A percentile compares a stretch with the other conserved stretches of the same genome.
Conservation (phyloP, 1,140 invertebrate species). For the Hyles vespertilio region DNA sequence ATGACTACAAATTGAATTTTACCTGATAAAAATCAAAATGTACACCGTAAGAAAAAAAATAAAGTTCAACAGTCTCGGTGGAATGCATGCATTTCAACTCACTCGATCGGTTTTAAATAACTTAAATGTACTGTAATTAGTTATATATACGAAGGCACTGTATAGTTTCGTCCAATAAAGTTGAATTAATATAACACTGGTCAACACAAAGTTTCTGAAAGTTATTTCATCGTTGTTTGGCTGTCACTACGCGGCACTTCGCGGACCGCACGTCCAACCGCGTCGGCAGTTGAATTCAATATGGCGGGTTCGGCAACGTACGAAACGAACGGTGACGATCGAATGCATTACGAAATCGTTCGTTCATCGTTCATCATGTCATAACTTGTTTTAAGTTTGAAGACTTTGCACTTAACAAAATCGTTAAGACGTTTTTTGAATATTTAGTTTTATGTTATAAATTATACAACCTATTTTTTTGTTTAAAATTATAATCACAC, state of each 20-base stretch:
- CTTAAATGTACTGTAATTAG: constrained; percentile 22
- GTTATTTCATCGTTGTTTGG: constrained; percentile 54
- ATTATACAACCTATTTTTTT: constrained; percentile 2
- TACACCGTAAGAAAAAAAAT: constrained; percentile 58
- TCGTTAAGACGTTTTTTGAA: not conserved
- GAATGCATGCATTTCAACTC: constrained; percentile 69
- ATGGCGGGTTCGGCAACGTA: constrained; percentile 46
- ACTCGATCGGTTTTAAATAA: constrained; percentile 33
- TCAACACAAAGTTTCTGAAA: constrained; percentile 43
- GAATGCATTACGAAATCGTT: constrained; percentile 27
- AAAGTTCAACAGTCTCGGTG: constrained; percentile 70
- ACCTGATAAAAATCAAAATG: constrained; percentile 60
- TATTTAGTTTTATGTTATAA: constrained; percentile 5
- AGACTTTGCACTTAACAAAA: not conserved
- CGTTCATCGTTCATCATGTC: not conserved
- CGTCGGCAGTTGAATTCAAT: constrained; percentile 45
- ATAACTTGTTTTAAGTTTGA: not conserved
- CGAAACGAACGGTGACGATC: constrained; percentile 27
- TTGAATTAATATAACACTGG: constrained; percentile 24
- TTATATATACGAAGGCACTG: constrained; percentile 26
- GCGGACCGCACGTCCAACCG: constrained; percentile 34
- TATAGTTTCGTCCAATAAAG: constrained; percentile 29
- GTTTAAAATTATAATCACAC: constrained; percentile 3
- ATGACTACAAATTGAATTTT: constrained; percentile 42
- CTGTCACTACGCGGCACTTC: constrained; percentile 56